phyloP scores from a whole-genome alignment of 2,113 vertebrate genomes.

The Serinus canaria region DNA sequence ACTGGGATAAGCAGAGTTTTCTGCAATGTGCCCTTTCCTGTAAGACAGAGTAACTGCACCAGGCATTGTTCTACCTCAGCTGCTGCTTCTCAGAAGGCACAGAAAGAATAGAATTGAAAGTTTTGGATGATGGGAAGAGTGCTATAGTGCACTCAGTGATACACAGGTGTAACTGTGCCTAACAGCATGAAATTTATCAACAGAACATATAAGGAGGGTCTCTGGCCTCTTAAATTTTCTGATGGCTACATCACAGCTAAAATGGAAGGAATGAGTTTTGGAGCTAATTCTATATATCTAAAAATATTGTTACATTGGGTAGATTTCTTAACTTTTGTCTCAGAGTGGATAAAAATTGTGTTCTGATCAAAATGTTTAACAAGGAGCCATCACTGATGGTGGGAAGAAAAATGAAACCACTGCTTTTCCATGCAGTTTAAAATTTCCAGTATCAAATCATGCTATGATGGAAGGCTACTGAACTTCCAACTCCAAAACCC shows the following conservation, averaged over 20 bases:
- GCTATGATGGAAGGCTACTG: background rate
- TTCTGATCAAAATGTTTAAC: background rate
- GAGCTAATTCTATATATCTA: background rate
- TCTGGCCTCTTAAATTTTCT: background rate
- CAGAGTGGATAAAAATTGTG: background rate
- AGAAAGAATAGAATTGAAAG: background rate
- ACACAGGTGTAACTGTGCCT: background rate
- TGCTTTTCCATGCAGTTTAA: background rate
- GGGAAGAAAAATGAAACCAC: background rate
- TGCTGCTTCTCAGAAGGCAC: background rate
- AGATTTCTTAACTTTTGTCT: background rate
- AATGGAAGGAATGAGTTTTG: background rate
- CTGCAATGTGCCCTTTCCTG: background rate
- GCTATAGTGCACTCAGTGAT: background rate
- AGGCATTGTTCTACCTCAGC: background rate
- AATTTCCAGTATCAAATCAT: background rate
- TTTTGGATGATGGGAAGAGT: background rate
- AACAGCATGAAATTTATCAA: background rate
- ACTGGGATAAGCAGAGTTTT: background rate
- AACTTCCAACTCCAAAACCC: background rate
- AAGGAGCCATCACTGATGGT: background rate
- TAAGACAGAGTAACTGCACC: background rate
- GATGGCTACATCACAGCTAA: background rate
- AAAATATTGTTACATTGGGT: background rate
- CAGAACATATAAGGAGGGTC: background rate